phyloP scores from a whole-genome alignment of 1,140 invertebrate species.

The Drosophila obscura region DNA sequence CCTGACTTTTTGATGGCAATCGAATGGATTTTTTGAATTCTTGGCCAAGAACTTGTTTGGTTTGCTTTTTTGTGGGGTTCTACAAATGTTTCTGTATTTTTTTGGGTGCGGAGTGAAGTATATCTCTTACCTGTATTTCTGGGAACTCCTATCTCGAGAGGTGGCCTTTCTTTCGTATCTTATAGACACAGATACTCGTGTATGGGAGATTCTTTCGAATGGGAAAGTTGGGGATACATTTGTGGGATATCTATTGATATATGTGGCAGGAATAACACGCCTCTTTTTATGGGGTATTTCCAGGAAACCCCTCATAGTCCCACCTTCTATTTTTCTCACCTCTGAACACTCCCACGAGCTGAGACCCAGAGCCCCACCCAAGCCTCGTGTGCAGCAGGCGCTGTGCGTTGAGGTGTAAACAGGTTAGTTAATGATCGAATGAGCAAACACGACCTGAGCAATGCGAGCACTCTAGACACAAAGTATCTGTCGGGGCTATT shows the following conservation, averaged over 20 bases:
- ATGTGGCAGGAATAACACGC: too few relatives aligned
- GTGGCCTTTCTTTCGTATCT: conserved; percentile 5
- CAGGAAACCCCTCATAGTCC: too few relatives aligned
- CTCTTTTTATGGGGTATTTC: too few relatives aligned
- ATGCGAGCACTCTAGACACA: conserved; percentile 8
- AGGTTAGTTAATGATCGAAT: conserved; percentile 55
- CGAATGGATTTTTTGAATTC: conserved; percentile 27
- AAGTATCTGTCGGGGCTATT: conserved; percentile 34
- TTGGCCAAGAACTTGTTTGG: conserved; percentile 35
- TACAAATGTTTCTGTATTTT: conserved; percentile 9
- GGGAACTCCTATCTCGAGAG: conserved; percentile 28
- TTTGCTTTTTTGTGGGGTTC: conserved; percentile 3
- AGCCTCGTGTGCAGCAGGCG: conserved; percentile 28
- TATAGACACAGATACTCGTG: neutral
- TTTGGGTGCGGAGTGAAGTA: neutral
- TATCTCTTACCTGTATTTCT: conserved; percentile 36
- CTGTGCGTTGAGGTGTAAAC: conserved; percentile 49
- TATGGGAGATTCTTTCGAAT: too few relatives aligned
- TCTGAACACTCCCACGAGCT: conserved; percentile 34
- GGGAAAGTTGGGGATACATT: too few relatives aligned
- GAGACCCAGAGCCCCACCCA: conserved; percentile 28
- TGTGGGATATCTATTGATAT: too few relatives aligned
- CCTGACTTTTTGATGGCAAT: conserved; percentile 30
- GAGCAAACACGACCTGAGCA: conserved; percentile 19
- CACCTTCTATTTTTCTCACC: too few relatives aligned